These are phyloP conservation scores for Atherinomorus stipes DNA, from an alignment of 2,113 vertebrate genomes.

Conservation along the genomic window DNA sequence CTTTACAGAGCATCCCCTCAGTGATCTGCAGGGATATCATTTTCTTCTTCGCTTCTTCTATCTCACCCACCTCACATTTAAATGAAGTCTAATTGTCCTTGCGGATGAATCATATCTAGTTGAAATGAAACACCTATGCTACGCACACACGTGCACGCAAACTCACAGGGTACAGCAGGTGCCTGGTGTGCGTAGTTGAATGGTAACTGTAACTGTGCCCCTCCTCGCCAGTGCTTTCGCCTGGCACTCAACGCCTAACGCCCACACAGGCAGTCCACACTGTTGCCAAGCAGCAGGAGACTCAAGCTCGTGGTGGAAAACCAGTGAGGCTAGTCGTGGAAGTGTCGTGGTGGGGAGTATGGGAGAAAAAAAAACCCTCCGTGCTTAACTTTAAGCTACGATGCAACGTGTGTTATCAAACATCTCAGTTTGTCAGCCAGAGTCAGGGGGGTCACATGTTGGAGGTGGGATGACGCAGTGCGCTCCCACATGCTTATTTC, in stretches of 20 bases:
- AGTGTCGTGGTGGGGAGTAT: constrained; percentile 5
- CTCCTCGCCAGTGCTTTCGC: constrained; percentile 71
- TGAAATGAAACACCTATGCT: constrained; percentile 12
- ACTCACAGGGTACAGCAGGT: constrained; percentile 56
- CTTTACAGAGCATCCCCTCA: constrained; percentile 17
- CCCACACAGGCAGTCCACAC: constrained; percentile 77
- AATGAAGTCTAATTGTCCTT: constrained; percentile 51
- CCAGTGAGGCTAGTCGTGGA: constrained; percentile 15
- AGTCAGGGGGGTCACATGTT: constrained; percentile 63
- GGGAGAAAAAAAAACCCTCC: constrained; percentile 18
- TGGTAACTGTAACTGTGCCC: constrained; percentile 71
- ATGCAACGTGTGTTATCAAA: constrained; percentile 53
- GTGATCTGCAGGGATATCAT: constrained; percentile 25
- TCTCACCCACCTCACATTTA: constrained; percentile 39
- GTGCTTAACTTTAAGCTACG: constrained; percentile 60
- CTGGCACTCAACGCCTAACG: constrained; percentile 72
- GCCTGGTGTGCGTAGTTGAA: constrained; percentile 53
- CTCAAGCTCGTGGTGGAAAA: constrained; percentile 61
- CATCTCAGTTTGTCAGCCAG: constrained; percentile 57
- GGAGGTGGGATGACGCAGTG: constrained; percentile 73
- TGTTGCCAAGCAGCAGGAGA: constrained; percentile 84
- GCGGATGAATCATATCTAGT: constrained; percentile 27
- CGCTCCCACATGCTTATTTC: constrained; percentile 56
- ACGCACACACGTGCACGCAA: constrained; percentile 16
- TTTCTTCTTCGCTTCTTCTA: constrained; percentile 40